Base-by-base conservation (phyloP, 1,140 invertebrate genomes). In the Nixonia krombeini region DNA sequence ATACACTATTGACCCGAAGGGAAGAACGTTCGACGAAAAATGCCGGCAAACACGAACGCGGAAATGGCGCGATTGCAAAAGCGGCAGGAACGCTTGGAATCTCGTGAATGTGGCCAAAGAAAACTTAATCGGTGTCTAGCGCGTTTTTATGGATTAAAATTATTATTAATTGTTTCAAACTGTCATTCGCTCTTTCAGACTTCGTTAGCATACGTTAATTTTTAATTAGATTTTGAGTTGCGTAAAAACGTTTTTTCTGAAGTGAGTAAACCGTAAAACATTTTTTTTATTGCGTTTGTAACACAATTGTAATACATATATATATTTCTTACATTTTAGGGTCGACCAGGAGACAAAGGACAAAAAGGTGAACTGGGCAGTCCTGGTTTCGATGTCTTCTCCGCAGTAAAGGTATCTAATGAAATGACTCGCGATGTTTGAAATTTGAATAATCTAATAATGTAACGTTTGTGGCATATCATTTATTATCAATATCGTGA, bases 371-470 rank as follows among this genome's bases (percentile, higher is more conserved):
- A 94, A 73, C 87, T 91, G 40, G 94, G 94, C 58, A 94, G 90
- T 79, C 92, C 93, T 23, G 94, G 94, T 29, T 94, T 95, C 74
- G 94, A 96, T 80, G 92, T 96, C 18, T 93, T 95, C 83, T 92
- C 93, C 56, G 93, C 93, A 61, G 93, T 95, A 69, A 96, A 96
- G 92, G 94, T 96, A 90, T 76, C 81, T 85, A 82, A 53, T 57
- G 71, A 58, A 59, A 69, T 49, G 49, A 69, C 21, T 69, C 44
- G 53, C 41, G 57, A 26, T 44, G 29, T 25, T 50, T 44, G n/a
- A n/a, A n/a, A n/a, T n/a, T n/a, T n/a, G n/a, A n/a, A n/a, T n/a
- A n/a, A n/a, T n/a, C n/a, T n/a, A n/a, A n/a, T n/a, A n/a, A n/a
- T n/a, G n/a, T n/a, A n/a, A n/a, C n/a, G n/a, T n/a, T n/a, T n/a